Evolutionary conservation across 1,140 invertebrate genomes (phyloP).

Genomic region (Cryptotermes secundus): DNA sequence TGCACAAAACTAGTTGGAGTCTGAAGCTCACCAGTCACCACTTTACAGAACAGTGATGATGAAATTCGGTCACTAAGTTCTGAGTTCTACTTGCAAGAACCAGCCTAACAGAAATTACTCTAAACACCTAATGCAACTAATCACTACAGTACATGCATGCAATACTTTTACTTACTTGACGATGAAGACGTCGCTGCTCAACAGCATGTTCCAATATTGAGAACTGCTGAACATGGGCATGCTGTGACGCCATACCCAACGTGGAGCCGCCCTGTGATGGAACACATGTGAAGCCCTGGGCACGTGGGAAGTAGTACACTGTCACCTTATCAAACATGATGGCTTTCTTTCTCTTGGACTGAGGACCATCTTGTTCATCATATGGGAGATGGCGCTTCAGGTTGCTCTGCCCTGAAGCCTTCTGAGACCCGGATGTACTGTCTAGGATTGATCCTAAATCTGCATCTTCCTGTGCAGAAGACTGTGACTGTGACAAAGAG

Average conservation of each 20-base stretch:
- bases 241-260: conserved; percentile 89
- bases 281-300: conserved; percentile 97
- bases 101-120: too few species aligned
- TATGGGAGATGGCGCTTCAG: conserved; percentile 51
- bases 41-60: too few species aligned
- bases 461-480: background rate
- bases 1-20: too few species aligned
- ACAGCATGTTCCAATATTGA: conserved; percentile 80
- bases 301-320: conserved; percentile 91
- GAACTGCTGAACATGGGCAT: conserved; percentile 75
- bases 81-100: too few species aligned
- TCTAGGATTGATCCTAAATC: conserved; percentile 24
- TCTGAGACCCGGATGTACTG: background rate
- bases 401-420: conserved; percentile 44
- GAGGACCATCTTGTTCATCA: conserved; percentile 40
- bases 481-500: background rate
- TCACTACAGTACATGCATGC: too few species aligned
- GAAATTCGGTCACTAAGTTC: too few species aligned
- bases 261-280: conserved; percentile 95
- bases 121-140: too few species aligned
- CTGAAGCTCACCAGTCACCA: too few species aligned
- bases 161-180: conserved; percentile 53
- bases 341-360: conserved; percentile 65
- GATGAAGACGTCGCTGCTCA: conserved; percentile 82
- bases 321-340: conserved; percentile 91